Evolutionary conservation across 1,140 invertebrate species (phyloP), one percentile per base, ranked within the genome.

Genomic region (Lysiphlebus fabarum): DNA sequence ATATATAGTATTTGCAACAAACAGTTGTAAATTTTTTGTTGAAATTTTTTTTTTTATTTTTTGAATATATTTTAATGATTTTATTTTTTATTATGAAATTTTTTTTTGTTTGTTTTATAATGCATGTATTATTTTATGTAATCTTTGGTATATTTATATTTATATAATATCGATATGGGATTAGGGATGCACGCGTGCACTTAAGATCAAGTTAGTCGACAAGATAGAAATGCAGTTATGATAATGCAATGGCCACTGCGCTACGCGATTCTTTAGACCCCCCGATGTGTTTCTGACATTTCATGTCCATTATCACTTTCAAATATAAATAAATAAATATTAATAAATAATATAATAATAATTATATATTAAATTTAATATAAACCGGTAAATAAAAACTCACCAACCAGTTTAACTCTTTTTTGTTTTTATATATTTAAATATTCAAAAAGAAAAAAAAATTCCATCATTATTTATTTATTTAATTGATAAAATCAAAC

Each of bases 191-290:
- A 53, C 51, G 53, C 40, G 55, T 47, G 54, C 55, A 56, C 56
- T 59, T 17, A 17, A 17, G 17, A 17, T 17, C 17, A 17, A 65
- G 65, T 67, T 59, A 70, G 67, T 70, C 67, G 59, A 70, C 17
- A 17, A 17, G 17, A 17, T 17, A 73, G 74, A 17, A 77, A 76
- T 77, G 75, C 70, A 70, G 74, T 78, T 78, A 77, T 77, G 75
- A 77, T 79, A 78, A 79, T 79, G 72, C 69, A 73, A 58, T 67
- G 70, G 75, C 75, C 74, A 77, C 75, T 68, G 74, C 68, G 70
- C 76, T 77, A 77, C 76, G 76, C 76, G 71, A 67, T 17, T 17
- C 17, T 17, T 17, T 17, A 17, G 17, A 17, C 17, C 17, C 17
- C 17, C 17, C 17, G 17, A 17, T 17, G 17, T 17, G 17, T 17